Base-by-base conservation (phyloP, 2,888 invertebrate genomes). In the Teinopalpus imperialis region DNA sequence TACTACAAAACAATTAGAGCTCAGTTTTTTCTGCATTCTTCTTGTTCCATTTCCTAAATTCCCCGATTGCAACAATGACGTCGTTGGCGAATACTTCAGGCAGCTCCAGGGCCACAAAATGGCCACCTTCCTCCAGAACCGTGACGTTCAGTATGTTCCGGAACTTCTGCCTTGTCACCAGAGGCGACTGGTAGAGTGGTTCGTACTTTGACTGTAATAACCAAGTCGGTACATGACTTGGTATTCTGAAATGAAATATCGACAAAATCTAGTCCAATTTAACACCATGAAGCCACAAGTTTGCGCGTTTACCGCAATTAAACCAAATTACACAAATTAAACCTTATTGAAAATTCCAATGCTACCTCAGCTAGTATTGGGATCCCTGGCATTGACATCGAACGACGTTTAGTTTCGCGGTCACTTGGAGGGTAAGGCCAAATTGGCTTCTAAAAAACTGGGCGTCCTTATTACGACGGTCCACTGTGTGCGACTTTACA, bases 61-160 rank as follows among this genome's bases (percentile, higher is more conserved):
- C 62, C 4, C 32, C 49, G 1, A 78, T 39, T 1, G 78, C 76
- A 8, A 61, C 66, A 13, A 78, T 30, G 0, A 97, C 77, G 62
- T 96, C 95, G 1, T 90, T 78, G 5, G 94, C 90, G 14, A 97
- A 74, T 0, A 91, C 56, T 50, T 90, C 65, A 0, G 97, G 96
- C 49, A 92, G 81, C 69, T 97, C 95, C 35, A 96, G 89, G 0
- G 96, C 95, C 0, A 94, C 91, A 81, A 97, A 97, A 73, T 97
- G 97, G 0, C 97, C 97, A 3, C 95, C 95, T 2, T 90, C 77
- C 0, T 89, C 70, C 44, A 92, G 68, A 35, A 91, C 86, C 0
- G 90, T 92, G 48, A 89, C 89, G 26, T 92, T 92, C 0, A 94
- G 82, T 4, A 96, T 61, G 65, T 95, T 94, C 1, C 63, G 63